A percentile compares a stretch with the other conserved stretches of the same genome.
Conservation (phyloP, 2,888 invertebrate species). For the Eupeodes latifasciatus region DNA sequence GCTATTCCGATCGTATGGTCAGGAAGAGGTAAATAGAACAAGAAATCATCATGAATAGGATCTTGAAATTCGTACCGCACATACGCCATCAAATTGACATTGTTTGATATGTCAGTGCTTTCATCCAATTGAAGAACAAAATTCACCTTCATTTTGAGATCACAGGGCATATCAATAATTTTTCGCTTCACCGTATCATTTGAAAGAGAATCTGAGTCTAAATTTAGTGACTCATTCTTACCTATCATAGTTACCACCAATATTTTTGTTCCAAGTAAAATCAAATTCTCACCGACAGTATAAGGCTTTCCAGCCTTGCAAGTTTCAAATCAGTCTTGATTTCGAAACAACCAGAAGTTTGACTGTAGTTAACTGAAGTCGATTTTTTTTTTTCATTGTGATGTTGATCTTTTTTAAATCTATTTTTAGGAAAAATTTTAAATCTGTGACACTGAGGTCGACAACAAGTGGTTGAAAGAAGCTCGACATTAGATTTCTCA, state of each 20-base stretch:
- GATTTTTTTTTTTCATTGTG: too few relatives aligned
- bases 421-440: too few relatives aligned
- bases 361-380: too few relatives aligned
- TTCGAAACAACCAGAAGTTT: too few relatives aligned
- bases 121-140: conserved; percentile 5
- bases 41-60: not conserved
- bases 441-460: too few relatives aligned
- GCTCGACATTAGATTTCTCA: too few relatives aligned
- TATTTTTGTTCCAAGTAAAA: conserved; percentile 27
- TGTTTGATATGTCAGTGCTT: conserved; percentile 7
- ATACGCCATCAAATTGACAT: not conserved
- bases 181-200: not conserved
- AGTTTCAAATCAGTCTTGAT: too few relatives aligned
- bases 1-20: not conserved
- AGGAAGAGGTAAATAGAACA: not conserved
- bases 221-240: not conserved
- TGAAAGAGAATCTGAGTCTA: not conserved
- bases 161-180: not conserved
- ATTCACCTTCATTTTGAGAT: too few relatives aligned
- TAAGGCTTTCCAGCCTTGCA: not conserved
- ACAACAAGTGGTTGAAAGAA: too few relatives aligned
- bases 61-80: too few relatives aligned
- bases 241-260: conserved; percentile 5
- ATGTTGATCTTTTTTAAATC: too few relatives aligned
- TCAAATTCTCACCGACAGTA: conserved; percentile 24